Conservation (phyloP, 2,888 invertebrate genomes). For the Helleia helle region DNA sequence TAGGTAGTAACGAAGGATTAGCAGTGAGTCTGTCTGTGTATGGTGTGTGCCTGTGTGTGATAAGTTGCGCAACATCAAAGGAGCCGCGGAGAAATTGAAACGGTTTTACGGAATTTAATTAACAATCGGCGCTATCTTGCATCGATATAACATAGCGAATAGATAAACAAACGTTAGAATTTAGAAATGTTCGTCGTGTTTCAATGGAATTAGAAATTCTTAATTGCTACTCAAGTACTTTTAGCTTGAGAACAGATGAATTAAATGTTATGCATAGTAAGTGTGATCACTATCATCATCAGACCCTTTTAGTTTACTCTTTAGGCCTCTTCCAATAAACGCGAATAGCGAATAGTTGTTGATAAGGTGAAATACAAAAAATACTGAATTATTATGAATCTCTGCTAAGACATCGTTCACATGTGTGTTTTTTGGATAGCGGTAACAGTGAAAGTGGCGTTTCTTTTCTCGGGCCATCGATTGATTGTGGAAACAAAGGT, state of each 20-base stretch:
- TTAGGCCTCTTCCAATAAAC: too few species aligned
- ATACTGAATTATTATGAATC: not conserved
- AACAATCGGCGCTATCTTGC: conserved; percentile 11
- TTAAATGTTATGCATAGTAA: too few species aligned
- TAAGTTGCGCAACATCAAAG: conserved; percentile 2
- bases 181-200: too few species aligned
- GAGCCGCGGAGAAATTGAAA: conserved; percentile 2
- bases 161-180: conserved; percentile 2
- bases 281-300: too few species aligned
- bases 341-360: too few species aligned
- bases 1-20: conserved; percentile 14
- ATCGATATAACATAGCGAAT: conserved; percentile 5
- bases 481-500: conserved; percentile 14
- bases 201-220: conserved; percentile 1
- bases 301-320: too few species aligned
- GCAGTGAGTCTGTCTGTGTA: not conserved
- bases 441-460: conserved; percentile 10
- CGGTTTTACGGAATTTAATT: conserved; percentile 15
- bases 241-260: too few species aligned
- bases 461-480: conserved; percentile 11
- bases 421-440: conserved; percentile 5
- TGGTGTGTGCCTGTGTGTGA: conserved; percentile 7
- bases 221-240: too few species aligned
- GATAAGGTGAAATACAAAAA: too few species aligned
- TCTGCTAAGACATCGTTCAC: not conserved